Percentiles rank a stretch among this genome's conserved stretches.
Evolutionary conservation across 1,140 invertebrate genomes (phyloP).

Genomic region (Drosophila sechellia): DNA sequence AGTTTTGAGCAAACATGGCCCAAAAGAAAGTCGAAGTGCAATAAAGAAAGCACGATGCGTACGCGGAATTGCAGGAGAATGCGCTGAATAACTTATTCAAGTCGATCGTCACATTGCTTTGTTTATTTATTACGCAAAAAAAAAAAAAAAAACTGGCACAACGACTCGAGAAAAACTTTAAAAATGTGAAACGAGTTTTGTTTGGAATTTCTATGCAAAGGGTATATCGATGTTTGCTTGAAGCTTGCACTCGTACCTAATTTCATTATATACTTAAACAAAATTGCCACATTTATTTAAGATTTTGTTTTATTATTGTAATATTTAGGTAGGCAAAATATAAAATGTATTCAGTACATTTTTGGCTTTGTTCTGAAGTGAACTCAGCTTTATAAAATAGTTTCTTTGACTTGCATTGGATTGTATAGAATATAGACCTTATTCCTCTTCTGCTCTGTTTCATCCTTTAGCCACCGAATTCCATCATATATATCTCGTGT

Average conservation of each 20-base stretch:
- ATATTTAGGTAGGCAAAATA: constrained; percentile 4
- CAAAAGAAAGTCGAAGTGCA: constrained; percentile 34
- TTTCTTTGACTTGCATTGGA: background rate
- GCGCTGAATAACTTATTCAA: constrained; percentile 8
- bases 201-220: background rate
- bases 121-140: constrained; percentile 63
- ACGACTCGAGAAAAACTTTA: constrained; percentile 46
- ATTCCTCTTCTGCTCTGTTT: too few species aligned
- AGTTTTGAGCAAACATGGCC: constrained; percentile 32
- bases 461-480: background rate
- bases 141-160: constrained; percentile 63
- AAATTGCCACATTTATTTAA: too few species aligned
- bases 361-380: background rate
- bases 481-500: too few species aligned
- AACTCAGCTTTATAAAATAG: constrained; percentile 5
- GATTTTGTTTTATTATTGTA: too few species aligned
- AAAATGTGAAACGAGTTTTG: constrained; percentile 66
- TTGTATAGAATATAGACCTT: too few species aligned
- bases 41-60: constrained; percentile 45
- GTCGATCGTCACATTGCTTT: constrained; percentile 19
- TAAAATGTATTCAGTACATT: background rate
- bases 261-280: too few species aligned
- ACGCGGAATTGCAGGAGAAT: constrained; percentile 32
- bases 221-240: constrained; percentile 11
- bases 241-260: background rate